These are phyloP conservation scores for Polyploca ridens DNA, from an alignment of 2,888 invertebrate species.

Conservation along the genomic window DNA sequence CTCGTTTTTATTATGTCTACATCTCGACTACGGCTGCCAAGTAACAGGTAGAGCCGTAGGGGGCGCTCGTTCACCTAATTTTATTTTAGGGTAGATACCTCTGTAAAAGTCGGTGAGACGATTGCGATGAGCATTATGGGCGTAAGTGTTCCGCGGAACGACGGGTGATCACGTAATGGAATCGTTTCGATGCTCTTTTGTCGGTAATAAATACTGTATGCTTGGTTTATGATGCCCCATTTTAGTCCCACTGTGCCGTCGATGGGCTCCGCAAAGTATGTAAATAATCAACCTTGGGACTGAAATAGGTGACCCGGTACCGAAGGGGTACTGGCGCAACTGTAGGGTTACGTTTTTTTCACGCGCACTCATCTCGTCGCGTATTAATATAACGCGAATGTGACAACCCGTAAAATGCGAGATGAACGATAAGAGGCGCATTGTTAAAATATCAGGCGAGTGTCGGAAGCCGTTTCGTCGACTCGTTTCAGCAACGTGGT, in stretches of 20 bases:
- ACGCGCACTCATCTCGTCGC: neutral
- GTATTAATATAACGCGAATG: neutral
- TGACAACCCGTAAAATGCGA: conserved; percentile 6
- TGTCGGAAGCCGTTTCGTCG: conserved; percentile 3
- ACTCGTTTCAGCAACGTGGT: neutral
- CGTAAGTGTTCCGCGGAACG: neutral
- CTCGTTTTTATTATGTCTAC: conserved; percentile 10
- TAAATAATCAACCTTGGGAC: conserved; percentile 8
- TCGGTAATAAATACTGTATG: neutral
- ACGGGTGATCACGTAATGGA: neutral
- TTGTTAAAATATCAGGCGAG: conserved; percentile 1
- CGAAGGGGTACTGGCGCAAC: neutral
- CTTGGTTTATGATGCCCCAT: neutral
- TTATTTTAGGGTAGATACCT: conserved; percentile 45
- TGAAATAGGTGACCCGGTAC: neutral
- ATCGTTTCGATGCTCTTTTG: neutral
- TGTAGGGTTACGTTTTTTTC: neutral
- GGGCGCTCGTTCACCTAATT: conserved; percentile 53
- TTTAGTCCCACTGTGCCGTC: neutral
- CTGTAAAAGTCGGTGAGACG: conserved; percentile 41
- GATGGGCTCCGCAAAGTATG: neutral
- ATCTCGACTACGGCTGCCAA: conserved; percentile 18
- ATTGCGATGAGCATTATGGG: conserved; percentile 41
- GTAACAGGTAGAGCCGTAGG: conserved; percentile 43
- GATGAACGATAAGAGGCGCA: conserved; percentile 3